Evolutionary conservation across 2,797 vertebrate species (phyloP).

Genomic region (Melanitta fusca): DNA sequence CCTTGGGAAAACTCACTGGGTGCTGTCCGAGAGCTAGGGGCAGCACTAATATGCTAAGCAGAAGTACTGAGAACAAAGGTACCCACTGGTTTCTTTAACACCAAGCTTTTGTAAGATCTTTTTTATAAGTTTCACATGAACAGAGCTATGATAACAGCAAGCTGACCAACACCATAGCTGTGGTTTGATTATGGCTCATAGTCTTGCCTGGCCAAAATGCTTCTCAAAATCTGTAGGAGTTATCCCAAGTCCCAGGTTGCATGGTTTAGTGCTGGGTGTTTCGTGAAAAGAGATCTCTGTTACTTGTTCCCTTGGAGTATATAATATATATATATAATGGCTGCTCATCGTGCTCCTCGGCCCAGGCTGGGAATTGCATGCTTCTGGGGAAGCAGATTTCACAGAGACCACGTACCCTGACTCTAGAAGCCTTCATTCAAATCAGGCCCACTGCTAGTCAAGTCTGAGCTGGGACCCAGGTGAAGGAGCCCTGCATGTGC

Average conservation of each 20-base stretch:
- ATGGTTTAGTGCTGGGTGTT: not conserved
- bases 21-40: not conserved
- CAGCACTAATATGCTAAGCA: rapidly evolving
- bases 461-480: not conserved
- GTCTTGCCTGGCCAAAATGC: not conserved
- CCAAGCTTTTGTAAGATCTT: not conserved
- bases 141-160: not conserved
- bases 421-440: not conserved
- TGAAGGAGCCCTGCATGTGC: not conserved
- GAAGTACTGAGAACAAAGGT: not conserved
- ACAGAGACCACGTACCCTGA: not conserved
- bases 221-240: not conserved
- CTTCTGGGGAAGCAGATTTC: not conserved
- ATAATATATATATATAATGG: not conserved
- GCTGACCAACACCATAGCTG: not conserved
- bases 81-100: not conserved
- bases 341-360: rapidly evolving
- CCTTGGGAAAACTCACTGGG: rapidly evolving
- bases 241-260: not conserved
- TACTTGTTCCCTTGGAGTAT: not conserved
- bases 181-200: not conserved
- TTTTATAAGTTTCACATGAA: not conserved
- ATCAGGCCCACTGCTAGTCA: not conserved
- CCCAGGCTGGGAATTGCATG: not conserved
- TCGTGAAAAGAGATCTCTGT: rapidly evolving